Evolutionary conservation across 2,113 vertebrate species (phyloP).

Genomic region (Neodontobutis hainanensis): DNA sequence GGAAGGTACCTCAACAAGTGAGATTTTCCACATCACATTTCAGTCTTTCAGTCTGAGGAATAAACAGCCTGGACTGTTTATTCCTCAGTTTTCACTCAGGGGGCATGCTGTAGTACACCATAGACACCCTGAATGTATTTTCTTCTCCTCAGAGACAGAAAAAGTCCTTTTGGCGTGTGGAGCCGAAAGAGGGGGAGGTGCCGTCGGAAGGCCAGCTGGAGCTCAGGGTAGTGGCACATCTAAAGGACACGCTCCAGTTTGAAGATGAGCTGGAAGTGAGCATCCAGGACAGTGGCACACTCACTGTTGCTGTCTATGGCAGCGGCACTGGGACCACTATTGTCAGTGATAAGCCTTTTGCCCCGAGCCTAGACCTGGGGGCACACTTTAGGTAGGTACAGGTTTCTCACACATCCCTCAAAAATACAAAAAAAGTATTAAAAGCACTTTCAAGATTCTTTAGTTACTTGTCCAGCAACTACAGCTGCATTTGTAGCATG

Average conservation of each 20-base stretch:
- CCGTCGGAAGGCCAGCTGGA: conserved; percentile 69
- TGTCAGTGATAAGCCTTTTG: conserved; percentile 81
- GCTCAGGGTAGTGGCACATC: conserved; percentile 79
- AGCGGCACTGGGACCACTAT: conserved; percentile 85
- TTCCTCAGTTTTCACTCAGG: not conserved
- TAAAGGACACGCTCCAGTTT: conserved; percentile 80
- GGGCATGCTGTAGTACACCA: conserved; percentile 4
- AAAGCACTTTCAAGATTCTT: not conserved
- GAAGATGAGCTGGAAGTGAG: conserved; percentile 78
- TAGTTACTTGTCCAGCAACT: not conserved
- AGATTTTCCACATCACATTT: conserved; percentile 32
- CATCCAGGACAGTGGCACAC: conserved; percentile 73
- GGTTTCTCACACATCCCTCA: not conserved
- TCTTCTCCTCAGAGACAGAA: conserved; percentile 67
- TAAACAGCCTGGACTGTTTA: not conserved
- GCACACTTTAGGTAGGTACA: conserved; percentile 83
- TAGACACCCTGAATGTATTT: conserved; percentile 9
- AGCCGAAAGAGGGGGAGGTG: conserved; percentile 80
- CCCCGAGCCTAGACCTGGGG: conserved; percentile 82
- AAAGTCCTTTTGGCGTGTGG: conserved; percentile 77
- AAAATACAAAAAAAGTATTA: not conserved
- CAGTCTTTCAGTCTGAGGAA: conserved; percentile 15
- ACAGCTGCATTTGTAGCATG: no score
- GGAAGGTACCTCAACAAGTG: conserved; percentile 16
- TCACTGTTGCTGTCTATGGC: conserved; percentile 74